These are phyloP conservation scores for Spermophilus dauricus DNA, from an alignment of 2,113 vertebrate species.

Conservation along the genomic window DNA sequence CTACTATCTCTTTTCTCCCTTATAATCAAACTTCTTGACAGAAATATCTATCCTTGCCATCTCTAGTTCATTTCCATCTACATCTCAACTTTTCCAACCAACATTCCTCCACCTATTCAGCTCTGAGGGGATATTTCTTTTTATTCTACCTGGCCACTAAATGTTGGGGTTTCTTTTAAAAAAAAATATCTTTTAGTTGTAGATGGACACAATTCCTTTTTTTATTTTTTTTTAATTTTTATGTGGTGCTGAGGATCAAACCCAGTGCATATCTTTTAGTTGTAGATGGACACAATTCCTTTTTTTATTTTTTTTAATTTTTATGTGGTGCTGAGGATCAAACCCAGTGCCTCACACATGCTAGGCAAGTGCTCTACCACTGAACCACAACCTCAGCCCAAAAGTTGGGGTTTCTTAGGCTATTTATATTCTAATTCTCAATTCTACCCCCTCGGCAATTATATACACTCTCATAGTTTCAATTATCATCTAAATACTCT, in stretches of 20 bases:
- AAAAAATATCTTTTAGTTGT: too few relatives aligned
- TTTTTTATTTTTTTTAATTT: too few relatives aligned
- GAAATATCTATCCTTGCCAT: background rate
- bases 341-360: too few relatives aligned
- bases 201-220: too few relatives aligned
- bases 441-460: background rate
- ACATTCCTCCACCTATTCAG: background rate
- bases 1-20: background rate
- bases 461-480: background rate
- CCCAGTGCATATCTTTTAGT: too few relatives aligned
- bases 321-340: too few relatives aligned
- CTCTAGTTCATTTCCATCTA: background rate
- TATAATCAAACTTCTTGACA: background rate
- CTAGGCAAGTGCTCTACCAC: too few relatives aligned
- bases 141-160: background rate
- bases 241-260: too few relatives aligned
- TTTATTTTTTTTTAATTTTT: too few relatives aligned
- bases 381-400: too few relatives aligned
- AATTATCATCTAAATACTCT: background rate
- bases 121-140: background rate
- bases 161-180: background rate
- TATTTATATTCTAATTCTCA: slow-evolving; percentile 10
- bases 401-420: background rate
- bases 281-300: too few relatives aligned
- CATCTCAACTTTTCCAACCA: background rate